Percentiles rank a stretch among this genome's conserved stretches.
Conservation (phyloP, 1,140 invertebrate species). For the Zaprionus capensis region DNA sequence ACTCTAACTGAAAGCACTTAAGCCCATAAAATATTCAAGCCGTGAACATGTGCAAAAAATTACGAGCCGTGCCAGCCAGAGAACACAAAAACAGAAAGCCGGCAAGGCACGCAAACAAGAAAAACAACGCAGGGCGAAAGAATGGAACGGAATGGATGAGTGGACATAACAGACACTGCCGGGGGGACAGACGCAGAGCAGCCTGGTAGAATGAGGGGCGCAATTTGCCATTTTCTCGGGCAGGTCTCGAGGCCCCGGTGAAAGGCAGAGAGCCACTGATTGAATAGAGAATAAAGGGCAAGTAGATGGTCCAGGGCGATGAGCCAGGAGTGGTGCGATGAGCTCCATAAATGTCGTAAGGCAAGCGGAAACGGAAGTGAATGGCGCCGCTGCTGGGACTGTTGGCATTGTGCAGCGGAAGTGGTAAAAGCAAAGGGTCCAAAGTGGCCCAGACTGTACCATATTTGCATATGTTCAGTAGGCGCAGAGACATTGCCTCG, state of each 20-base stretch:
- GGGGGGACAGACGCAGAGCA: constrained; percentile 17
- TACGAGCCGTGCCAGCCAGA: constrained; percentile 48
- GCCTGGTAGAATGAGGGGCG: constrained; percentile 26
- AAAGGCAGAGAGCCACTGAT: constrained; percentile 72
- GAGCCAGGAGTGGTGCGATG: constrained; percentile 53
- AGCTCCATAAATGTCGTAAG: constrained; percentile 69
- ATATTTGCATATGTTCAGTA: constrained; percentile 64
- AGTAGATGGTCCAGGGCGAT: constrained; percentile 53
- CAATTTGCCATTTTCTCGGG: constrained; percentile 60
- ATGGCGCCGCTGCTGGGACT: constrained; percentile 67
- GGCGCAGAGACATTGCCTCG: constrained; percentile 14
- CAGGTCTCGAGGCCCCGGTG: constrained; percentile 27
- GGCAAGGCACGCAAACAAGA: constrained; percentile 52
- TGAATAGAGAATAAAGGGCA: constrained; percentile 79
- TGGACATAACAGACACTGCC: constrained; percentile 52
- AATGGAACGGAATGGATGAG: constrained; percentile 44
- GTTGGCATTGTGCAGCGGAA: constrained; percentile 58
- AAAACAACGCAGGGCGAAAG: constrained; percentile 18
- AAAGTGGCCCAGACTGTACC: constrained; percentile 30
- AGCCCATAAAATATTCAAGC: constrained; percentile 80
- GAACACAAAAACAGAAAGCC: constrained; percentile 46
- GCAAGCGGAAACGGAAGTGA: constrained; percentile 64
- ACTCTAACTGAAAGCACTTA: constrained; percentile 79
- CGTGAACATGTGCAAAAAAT: constrained; percentile 79
- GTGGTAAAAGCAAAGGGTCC: constrained; percentile 61